Percentiles rank a stretch among this genome's conserved stretches.
Evolutionary conservation across 1,140 invertebrate genomes (phyloP).

Genomic region (Drosophila nigromelanica): DNA sequence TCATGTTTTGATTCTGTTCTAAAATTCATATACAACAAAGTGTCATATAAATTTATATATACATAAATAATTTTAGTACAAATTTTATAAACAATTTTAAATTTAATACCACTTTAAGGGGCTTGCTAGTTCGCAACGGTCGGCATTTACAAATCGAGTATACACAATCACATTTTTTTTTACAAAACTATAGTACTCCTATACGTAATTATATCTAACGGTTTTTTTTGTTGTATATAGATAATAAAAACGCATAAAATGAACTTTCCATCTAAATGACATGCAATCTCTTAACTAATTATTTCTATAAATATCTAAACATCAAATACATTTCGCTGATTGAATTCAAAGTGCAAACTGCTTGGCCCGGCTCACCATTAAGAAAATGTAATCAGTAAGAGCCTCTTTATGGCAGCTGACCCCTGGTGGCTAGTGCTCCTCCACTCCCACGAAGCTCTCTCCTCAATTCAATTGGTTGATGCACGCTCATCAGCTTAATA

Average conservation of each 20-base stretch:
- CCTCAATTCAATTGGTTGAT: neutral
- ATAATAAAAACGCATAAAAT: too few species aligned
- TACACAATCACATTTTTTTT: too few species aligned
- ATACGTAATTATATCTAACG: neutral
- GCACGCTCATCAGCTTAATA: neutral
- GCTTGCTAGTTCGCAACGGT: too few species aligned
- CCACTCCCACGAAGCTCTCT: neutral
- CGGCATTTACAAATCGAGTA: too few species aligned
- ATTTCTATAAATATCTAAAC: slow-evolving; percentile 13
- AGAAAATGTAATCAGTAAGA: slow-evolving; percentile 21
- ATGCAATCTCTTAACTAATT: slow-evolving; percentile 9
- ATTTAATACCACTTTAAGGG: too few species aligned
- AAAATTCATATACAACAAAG: too few species aligned
- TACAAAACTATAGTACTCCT: too few species aligned
- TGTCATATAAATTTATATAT: too few species aligned
- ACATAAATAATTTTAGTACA: too few species aligned
- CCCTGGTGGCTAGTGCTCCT: neutral
- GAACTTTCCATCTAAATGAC: neutral
- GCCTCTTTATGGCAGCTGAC: slow-evolving; percentile 27
- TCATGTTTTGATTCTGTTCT: too few species aligned
- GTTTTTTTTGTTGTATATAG: neutral
- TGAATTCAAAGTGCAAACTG: slow-evolving; percentile 17
- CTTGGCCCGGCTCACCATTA: neutral
- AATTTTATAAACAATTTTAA: too few species aligned
- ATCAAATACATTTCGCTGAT: slow-evolving; percentile 9